These are phyloP conservation scores for Fragum whitleyi DNA, from an alignment of 2,888 invertebrate genomes.

Conservation along the genomic window DNA sequence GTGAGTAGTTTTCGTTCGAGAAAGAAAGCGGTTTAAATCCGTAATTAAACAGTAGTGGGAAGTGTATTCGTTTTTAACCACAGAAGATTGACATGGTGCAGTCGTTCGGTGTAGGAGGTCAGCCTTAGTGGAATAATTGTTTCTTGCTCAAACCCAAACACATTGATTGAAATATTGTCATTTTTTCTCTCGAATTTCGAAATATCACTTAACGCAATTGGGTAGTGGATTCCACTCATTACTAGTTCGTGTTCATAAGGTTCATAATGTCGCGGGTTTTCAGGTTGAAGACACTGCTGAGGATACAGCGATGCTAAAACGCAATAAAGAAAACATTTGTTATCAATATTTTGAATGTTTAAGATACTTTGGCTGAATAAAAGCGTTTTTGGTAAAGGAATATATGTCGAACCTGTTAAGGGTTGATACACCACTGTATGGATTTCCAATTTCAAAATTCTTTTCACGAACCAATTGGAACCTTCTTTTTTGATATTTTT, in stretches of 20 bases:
- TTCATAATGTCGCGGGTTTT: neutral
- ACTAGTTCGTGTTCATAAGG: conserved; percentile 10
- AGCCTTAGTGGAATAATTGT: conserved; percentile 48
- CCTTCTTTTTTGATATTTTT: conserved; percentile 50
- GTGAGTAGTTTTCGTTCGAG: conserved; percentile 31
- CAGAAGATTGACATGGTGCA: conserved; percentile 54
- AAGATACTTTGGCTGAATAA: neutral
- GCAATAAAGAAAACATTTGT: conserved; percentile 30
- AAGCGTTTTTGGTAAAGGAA: conserved; percentile 15
- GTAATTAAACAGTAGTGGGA: conserved; percentile 59
- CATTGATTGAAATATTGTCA: conserved; percentile 23
- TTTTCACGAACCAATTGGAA: conserved; percentile 40
- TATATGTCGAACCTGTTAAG: conserved; percentile 13
- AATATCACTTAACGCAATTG: conserved; percentile 15
- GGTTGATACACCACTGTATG: conserved; percentile 36
- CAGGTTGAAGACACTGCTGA: neutral
- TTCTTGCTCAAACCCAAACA: conserved; percentile 40
- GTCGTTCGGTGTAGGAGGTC: conserved; percentile 30
- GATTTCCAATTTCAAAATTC: conserved; percentile 40
- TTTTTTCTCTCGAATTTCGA: conserved; percentile 34
- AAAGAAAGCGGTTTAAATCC: conserved; percentile 55
- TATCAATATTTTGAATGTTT: conserved; percentile 30
- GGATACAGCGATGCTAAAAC: conserved; percentile 25
- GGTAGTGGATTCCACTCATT: conserved; percentile 4
- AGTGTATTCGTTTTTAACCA: conserved; percentile 28